Conservation (phyloP, 1,140 invertebrate genomes). For the Glossosoma conforme region DNA sequence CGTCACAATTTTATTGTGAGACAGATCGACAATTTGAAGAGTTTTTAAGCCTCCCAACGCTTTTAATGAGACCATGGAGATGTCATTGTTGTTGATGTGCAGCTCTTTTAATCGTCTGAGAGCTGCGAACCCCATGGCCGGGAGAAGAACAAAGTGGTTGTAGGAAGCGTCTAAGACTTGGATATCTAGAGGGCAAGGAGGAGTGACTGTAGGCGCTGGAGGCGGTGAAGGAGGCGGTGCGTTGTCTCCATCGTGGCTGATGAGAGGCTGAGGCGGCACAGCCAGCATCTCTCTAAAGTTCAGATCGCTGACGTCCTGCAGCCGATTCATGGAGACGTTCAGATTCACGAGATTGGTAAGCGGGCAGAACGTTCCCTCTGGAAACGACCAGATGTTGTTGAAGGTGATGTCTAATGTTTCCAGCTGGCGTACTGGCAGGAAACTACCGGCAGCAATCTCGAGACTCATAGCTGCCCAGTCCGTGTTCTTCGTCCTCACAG, state of each 20-base stretch:
- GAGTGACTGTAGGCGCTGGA: conserved; percentile 41
- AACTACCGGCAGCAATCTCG: conserved; percentile 70
- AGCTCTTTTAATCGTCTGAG: conserved; percentile 69
- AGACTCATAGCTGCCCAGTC: conserved; percentile 72
- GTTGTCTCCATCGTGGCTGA: conserved; percentile 53
- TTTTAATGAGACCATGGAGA: conserved; percentile 77
- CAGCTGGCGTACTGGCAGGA: conserved; percentile 63
- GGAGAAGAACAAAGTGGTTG: conserved; percentile 78
- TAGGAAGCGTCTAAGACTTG: conserved; percentile 77
- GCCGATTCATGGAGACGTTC: conserved; percentile 78
- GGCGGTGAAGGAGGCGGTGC: conserved; percentile 39
- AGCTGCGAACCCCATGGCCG: conserved; percentile 72
- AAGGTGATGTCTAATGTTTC: conserved; percentile 80
- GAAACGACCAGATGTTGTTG: conserved; percentile 85
- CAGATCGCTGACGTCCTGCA: conserved; percentile 78
- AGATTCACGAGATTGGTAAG: conserved; percentile 69
- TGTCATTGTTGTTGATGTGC: conserved; percentile 78
- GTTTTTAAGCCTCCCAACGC: conserved; percentile 73
- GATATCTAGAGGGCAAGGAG: conserved; percentile 70
- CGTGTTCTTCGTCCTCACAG: conserved; percentile 73
- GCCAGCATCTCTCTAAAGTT: conserved; percentile 60
- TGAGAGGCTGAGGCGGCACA: conserved; percentile 54
- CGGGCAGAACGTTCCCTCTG: conserved; percentile 78
- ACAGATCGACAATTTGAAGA: conserved; percentile 76
- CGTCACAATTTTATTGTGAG: conserved; percentile 81